Evolutionary conservation across 2,797 vertebrate genomes (phyloP).

Genomic region (Pygocentrus nattereri): DNA sequence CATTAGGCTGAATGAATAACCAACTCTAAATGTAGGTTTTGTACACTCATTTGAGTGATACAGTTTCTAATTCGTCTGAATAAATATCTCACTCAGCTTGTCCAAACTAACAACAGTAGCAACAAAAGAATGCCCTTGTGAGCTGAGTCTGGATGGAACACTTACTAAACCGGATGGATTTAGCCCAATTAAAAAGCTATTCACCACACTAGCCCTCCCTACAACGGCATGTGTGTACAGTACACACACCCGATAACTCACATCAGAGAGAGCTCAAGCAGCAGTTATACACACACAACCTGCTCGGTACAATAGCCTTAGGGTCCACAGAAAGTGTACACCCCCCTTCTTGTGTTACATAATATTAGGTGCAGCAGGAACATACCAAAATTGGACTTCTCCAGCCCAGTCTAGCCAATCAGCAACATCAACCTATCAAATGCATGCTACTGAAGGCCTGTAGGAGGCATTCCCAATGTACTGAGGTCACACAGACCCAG

Average conservation of each 20-base stretch:
- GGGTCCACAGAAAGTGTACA: neutral
- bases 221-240: neutral
- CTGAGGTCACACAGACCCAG: slow-evolving; percentile 7
- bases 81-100: too few species aligned
- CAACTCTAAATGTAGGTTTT: too few species aligned
- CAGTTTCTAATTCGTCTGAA: too few species aligned
- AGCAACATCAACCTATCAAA: neutral
- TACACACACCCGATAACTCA: neutral
- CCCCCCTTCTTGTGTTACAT: neutral
- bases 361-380: neutral
- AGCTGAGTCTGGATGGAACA: neutral
- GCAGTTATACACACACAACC: neutral
- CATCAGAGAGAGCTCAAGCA: neutral
- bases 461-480: neutral
- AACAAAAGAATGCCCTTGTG: neutral
- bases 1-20: too few species aligned
- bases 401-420: neutral
- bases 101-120: neutral
- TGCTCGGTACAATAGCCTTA: slow-evolving; percentile 19
- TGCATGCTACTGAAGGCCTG: neutral
- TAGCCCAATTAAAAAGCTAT: neutral
- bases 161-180: neutral
- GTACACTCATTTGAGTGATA: too few species aligned
- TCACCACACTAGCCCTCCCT: slow-evolving; percentile 7
- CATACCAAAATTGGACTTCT: neutral